A percentile compares a stretch with the other conserved stretches of the same genome.
Conservation (phyloP, 2,797 vertebrate genomes). For the Amniataba percoides region DNA sequence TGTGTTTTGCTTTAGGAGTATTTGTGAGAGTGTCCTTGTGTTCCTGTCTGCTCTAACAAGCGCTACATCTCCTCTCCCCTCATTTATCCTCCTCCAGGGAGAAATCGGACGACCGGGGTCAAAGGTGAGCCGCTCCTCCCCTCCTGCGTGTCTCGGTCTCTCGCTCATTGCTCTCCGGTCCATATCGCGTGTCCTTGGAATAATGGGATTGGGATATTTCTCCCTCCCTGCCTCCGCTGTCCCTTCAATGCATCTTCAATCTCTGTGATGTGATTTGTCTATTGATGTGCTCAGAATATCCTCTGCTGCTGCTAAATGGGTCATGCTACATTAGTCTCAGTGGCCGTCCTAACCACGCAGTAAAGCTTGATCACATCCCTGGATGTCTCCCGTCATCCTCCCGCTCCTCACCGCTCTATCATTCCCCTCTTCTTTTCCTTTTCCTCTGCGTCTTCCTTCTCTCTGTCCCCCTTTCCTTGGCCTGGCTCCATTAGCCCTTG, state of each 20-base stretch:
- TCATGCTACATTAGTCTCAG: constrained; percentile 54
- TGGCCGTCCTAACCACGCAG: constrained; percentile 6
- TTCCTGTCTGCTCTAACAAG: constrained; percentile 52
- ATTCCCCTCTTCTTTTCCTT: constrained; percentile 10
- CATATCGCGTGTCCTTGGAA: constrained; percentile 65
- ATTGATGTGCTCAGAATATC: constrained; percentile 67
- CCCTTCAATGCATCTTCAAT: constrained; percentile 33
- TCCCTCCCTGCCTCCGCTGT: constrained; percentile 11
- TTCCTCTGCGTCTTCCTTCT: constrained; percentile 15
- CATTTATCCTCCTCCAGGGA: constrained; percentile 87
- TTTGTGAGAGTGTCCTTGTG: constrained; percentile 60
- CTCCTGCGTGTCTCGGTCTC: constrained; percentile 17
- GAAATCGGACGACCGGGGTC: constrained; percentile 95
- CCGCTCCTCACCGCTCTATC: constrained; percentile 30
- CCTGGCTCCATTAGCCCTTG: constrained; percentile 57
- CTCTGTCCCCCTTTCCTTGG: constrained; percentile 57
- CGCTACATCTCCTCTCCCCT: constrained; percentile 47
- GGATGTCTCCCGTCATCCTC: constrained; percentile 35
- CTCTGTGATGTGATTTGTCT: constrained; percentile 73
- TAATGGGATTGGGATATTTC: constrained; percentile 61
- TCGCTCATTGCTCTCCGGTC: constrained; percentile 37
- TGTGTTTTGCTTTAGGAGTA: constrained; percentile 36
- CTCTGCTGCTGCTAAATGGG: constrained; percentile 61
- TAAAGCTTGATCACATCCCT: constrained; percentile 45
- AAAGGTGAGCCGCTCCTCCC: constrained; percentile 86